Evolutionary conservation across 2,797 vertebrate genomes (phyloP).

Genomic region (Hafferia zeledoni): DNA sequence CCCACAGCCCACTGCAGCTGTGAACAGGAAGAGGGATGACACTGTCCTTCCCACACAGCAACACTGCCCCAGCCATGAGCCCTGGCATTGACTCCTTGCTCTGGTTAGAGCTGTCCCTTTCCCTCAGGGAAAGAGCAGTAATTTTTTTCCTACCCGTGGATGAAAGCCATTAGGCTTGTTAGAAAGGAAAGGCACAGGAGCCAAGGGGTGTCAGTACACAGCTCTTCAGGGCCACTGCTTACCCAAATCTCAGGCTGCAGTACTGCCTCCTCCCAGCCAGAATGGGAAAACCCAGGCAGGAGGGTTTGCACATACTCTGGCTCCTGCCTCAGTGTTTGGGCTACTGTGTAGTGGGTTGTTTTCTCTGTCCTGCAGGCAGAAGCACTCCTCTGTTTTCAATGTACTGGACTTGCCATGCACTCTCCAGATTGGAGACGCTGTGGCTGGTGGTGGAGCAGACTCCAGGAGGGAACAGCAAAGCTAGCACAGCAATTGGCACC

Average conservation of each 20-base stretch:
- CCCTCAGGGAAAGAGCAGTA: background rate
- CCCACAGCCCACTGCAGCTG: background rate
- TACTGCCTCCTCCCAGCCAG: background rate
- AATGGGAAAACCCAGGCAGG: background rate
- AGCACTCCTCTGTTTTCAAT: background rate
- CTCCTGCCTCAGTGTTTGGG: background rate
- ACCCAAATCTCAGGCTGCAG: background rate
- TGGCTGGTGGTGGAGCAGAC: background rate
- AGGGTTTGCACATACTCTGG: background rate
- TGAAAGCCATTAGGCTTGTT: background rate
- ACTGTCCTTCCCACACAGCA: rapidly evolving
- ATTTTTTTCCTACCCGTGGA: background rate
- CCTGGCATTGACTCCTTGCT: background rate
- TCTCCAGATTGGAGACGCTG: background rate
- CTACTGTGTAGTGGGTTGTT: rapidly evolving
- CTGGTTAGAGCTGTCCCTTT: background rate
- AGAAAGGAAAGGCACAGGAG: background rate
- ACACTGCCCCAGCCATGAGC: background rate
- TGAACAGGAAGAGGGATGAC: background rate
- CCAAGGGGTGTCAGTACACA: background rate
- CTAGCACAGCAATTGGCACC: background rate
- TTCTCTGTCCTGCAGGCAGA: background rate
- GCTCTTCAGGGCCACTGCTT: background rate
- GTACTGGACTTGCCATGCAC: background rate
- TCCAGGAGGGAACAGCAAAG: background rate